These are phyloP conservation scores for Nothocercus nigrocapillus DNA, from an alignment of 2,113 vertebrate genomes.

Conservation along the genomic window DNA sequence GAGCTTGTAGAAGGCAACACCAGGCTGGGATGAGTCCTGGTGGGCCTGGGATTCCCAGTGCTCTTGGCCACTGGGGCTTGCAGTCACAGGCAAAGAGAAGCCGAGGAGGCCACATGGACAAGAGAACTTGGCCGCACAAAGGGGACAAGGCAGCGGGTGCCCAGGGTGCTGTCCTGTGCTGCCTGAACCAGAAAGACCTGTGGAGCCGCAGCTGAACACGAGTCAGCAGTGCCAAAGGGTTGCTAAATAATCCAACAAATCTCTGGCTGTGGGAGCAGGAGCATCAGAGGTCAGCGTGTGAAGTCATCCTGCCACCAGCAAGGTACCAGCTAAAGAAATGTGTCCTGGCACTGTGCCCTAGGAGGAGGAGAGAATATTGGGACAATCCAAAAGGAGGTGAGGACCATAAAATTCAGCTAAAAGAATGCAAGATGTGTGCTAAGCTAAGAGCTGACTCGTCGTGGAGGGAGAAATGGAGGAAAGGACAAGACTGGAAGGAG, in stretches of 20 bases:
- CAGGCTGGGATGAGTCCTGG: background rate
- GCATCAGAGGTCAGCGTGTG: background rate
- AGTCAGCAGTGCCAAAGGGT: background rate
- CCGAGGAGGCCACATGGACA: fast-evolving
- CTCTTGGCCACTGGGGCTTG: background rate
- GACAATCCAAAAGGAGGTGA: background rate
- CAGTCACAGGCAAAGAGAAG: background rate
- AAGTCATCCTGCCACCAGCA: fast-evolving
- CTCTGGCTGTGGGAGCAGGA: background rate
- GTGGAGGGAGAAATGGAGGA: background rate
- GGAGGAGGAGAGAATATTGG: fast-evolving
- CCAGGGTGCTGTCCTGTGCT: background rate
- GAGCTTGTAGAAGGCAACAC: background rate
- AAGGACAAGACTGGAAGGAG: background rate
- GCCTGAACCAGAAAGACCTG: background rate
- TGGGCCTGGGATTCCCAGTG: background rate
- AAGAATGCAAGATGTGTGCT: background rate
- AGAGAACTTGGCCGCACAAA: background rate
- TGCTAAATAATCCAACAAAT: background rate
- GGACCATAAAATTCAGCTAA: background rate
- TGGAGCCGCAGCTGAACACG: background rate
- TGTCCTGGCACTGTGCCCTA: fast-evolving
- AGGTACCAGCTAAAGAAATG: background rate
- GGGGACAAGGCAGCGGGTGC: background rate
- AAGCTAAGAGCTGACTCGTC: background rate